These are phyloP conservation scores for Stenodema calcarata DNA, from an alignment of 2,888 invertebrate genomes.

Conservation along the genomic window DNA sequence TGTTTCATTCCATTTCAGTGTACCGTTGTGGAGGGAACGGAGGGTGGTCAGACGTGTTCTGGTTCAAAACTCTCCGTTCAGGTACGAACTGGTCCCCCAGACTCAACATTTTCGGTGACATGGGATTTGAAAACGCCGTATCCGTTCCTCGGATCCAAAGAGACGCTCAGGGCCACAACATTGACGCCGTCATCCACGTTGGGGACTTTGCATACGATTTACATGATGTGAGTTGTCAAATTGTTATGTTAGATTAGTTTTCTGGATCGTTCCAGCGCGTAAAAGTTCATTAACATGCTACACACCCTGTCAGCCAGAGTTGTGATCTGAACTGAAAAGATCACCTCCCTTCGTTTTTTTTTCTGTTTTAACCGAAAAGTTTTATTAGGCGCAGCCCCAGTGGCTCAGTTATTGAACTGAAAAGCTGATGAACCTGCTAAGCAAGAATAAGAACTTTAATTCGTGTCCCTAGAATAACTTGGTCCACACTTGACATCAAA, in stretches of 20 bases:
- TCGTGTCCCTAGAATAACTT: too few relatives aligned
- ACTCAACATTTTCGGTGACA: constrained; percentile 89
- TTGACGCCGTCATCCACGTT: constrained; percentile 88
- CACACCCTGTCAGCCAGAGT: too few relatives aligned
- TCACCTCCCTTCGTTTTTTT: too few relatives aligned
- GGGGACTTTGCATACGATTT: constrained; percentile 97
- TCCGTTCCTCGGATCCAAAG: constrained; percentile 83
- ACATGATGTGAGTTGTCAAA: constrained; percentile 68
- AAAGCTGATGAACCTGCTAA: too few relatives aligned
- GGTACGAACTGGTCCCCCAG: constrained; percentile 77
- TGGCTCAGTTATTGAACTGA: too few relatives aligned
- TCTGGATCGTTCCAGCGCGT: too few relatives aligned
- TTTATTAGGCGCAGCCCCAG: too few relatives aligned
- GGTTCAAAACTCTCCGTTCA: constrained; percentile 76
- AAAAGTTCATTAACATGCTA: too few relatives aligned
- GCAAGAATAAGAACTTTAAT: too few relatives aligned
- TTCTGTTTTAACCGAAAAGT: too few relatives aligned
- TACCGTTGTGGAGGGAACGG: constrained; percentile 80
- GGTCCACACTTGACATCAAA: too few relatives aligned
- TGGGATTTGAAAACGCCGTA: constrained; percentile 91
- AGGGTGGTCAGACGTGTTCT: constrained; percentile 84
- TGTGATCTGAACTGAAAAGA: too few relatives aligned
- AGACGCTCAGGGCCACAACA: constrained; percentile 79
- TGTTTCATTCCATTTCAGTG: constrained; percentile 67
- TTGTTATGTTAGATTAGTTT: not conserved